Percentiles rank a stretch among this genome's conserved stretches.
phyloP scores from a whole-genome alignment of 2,888 invertebrate species.

The Melangyna quadrimaculata region DNA sequence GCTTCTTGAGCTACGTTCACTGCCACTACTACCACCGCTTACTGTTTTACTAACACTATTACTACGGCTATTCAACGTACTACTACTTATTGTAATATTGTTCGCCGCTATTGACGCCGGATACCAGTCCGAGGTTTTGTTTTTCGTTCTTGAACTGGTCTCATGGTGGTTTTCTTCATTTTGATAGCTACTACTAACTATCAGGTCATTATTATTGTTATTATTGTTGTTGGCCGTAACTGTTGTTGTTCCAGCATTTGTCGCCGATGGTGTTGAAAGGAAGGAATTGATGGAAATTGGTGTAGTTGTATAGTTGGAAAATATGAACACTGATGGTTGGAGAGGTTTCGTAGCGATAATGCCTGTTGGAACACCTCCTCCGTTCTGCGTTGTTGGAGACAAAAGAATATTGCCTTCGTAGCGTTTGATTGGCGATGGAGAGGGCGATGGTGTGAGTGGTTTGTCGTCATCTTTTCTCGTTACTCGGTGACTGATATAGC shows the following conservation, averaged over 20 bases:
- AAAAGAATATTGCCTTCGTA: conserved; percentile 73
- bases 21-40: conserved; percentile 62
- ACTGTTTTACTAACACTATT: conserved; percentile 68
- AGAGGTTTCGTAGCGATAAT: conserved; percentile 76
- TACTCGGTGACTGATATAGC: neutral
- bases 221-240: conserved; percentile 66
- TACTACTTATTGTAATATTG: conserved; percentile 70
- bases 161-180: conserved; percentile 77
- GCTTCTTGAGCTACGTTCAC: conserved; percentile 72
- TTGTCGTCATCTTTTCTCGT: conserved; percentile 4
- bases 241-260: conserved; percentile 59
- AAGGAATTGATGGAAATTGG: conserved; percentile 70
- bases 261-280: conserved; percentile 28
- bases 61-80: conserved; percentile 69
- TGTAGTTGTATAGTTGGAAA: conserved; percentile 78
- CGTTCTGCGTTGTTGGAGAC: conserved; percentile 63
- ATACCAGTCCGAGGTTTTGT: conserved; percentile 71
- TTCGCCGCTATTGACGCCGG: conserved; percentile 74
- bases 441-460: neutral
- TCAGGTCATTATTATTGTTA: conserved; percentile 72
- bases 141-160: conserved; percentile 55
- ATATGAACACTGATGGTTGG: conserved; percentile 79
- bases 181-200: conserved; percentile 72
- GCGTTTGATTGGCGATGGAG: conserved; percentile 11
- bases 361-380: conserved; percentile 43